Evolutionary conservation across 1,140 invertebrate species (phyloP), one percentile per base, ranked within the genome.

Genomic region (Ylistrum balloti): DNA sequence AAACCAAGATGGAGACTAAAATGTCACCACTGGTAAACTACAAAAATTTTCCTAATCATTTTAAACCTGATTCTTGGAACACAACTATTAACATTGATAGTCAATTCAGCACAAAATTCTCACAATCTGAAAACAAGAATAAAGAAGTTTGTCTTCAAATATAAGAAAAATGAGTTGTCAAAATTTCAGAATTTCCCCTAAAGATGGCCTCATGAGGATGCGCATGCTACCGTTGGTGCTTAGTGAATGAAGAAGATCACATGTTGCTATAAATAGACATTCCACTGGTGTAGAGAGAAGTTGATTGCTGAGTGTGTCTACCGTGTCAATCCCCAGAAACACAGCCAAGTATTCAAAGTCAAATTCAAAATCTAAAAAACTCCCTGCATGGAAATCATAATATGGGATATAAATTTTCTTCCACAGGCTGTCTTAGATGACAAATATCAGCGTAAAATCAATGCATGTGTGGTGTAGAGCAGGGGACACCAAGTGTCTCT

Each of bases 201-300:
- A 28, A 0, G 41, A 34, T 87, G 86, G 33, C 89, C 86, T 86
- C 41, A 17, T 34, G 86, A 90, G 56, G 89, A 90, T 90, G 86
- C 33, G 86, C 86, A 85, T 48, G 41, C 33, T 86, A 87, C 86
- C 22, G 86, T 35, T 87, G 86, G 33, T 90, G 17, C 34, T 88
- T 90, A 87, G 87, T 90, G 90, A 90, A 90, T 90, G 90, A 48
- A 88, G 90, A 90, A 90, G 87, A 88, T 85, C 87, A 74, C 56
- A 88, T 74, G 87, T 86, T 33, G 33, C 56, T 90, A 90, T 88
- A 86, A 88, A 90, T 90, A 90, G 90, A 88, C 87, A 88, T 88
- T 88, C 87, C 90, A 34, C 34, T 86, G 34, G 86, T 86, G 32
- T 45, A 88, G 38, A 90, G 56, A 41, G 85, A 33, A n/a, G 22